These are phyloP conservation scores for Rutilus rutilus DNA, from an alignment of 2,113 vertebrate species.

Conservation along the genomic window DNA sequence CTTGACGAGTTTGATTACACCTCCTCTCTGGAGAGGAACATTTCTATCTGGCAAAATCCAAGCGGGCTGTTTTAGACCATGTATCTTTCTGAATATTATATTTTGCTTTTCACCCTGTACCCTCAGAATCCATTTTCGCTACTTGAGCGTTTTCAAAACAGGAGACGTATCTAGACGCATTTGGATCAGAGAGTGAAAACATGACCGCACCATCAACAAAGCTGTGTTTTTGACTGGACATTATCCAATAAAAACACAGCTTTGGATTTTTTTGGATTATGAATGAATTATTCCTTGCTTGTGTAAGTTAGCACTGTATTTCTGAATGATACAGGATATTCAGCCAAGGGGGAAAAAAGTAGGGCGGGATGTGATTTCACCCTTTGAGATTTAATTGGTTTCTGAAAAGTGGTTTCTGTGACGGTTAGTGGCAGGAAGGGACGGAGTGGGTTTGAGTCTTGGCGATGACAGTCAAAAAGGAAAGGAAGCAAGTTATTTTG, in stretches of 20 bases:
- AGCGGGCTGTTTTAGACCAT: conserved; percentile 27
- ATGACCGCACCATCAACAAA: neutral
- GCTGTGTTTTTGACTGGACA: neutral
- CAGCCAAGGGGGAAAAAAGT: no score
- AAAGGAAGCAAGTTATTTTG: neutral
- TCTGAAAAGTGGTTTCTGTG: neutral
- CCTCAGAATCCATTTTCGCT: conserved; percentile 15
- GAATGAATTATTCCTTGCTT: neutral
- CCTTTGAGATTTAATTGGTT: neutral
- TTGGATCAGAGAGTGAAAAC: neutral
- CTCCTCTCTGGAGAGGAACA: conserved; percentile 23
- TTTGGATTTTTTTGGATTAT: neutral
- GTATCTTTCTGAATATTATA: conserved; percentile 13
- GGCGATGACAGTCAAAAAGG: neutral
- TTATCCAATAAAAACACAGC: neutral
- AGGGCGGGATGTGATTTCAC: neutral
- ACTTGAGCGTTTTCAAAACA: neutral
- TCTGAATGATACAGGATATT: neutral
- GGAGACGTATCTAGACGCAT: neutral
- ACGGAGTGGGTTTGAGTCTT: neutral
- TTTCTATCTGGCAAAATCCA: conserved; percentile 29
- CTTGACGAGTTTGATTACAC: conserved; percentile 43
- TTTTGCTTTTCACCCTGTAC: conserved; percentile 35
- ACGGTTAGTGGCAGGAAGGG: neutral
- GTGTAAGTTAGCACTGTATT: neutral